Conservation (phyloP, 2,888 invertebrate species). For the Hirtodrosophila alboralis region DNA sequence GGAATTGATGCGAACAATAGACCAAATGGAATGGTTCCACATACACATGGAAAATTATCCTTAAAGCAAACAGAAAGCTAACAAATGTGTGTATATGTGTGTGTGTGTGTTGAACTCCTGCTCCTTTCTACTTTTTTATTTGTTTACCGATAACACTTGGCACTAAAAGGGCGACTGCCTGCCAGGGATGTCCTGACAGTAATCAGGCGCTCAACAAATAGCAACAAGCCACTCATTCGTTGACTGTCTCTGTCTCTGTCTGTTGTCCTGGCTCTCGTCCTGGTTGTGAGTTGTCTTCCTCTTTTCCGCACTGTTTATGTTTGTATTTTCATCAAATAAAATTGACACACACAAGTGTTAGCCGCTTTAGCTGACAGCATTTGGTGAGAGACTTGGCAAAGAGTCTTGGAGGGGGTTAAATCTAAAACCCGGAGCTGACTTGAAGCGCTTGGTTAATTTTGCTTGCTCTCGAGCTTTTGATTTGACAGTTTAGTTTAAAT, state of each 20-base stretch:
- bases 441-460: constrained; percentile 74
- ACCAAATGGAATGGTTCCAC: constrained; percentile 38
- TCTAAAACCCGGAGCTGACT: constrained; percentile 43
- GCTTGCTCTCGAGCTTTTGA: constrained; percentile 68
- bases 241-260: constrained; percentile 1
- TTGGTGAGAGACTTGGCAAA: constrained; percentile 16
- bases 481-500: constrained; percentile 80
- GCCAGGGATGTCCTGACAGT: constrained; percentile 66
- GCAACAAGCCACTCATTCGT: constrained; percentile 72
- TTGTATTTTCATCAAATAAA: constrained; percentile 79
- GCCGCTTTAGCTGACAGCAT: constrained; percentile 74
- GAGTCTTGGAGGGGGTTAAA: constrained; percentile 1
- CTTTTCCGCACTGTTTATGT: constrained; percentile 44
- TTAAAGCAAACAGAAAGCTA: constrained; percentile 68
- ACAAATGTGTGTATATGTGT: constrained; percentile 40
- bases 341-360: constrained; percentile 80
- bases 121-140: constrained; percentile 65
- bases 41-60: constrained; percentile 65
- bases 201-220: constrained; percentile 79
- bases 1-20: constrained; percentile 72
- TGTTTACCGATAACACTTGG: constrained; percentile 80
- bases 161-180: constrained; percentile 67
- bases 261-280: background rate
- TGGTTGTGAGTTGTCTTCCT: background rate
- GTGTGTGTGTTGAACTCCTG: constrained; percentile 13